Evolutionary conservation across 2,797 vertebrate species (phyloP), one percentile per base, ranked within the genome.

Genomic region (Momotus momota): DNA sequence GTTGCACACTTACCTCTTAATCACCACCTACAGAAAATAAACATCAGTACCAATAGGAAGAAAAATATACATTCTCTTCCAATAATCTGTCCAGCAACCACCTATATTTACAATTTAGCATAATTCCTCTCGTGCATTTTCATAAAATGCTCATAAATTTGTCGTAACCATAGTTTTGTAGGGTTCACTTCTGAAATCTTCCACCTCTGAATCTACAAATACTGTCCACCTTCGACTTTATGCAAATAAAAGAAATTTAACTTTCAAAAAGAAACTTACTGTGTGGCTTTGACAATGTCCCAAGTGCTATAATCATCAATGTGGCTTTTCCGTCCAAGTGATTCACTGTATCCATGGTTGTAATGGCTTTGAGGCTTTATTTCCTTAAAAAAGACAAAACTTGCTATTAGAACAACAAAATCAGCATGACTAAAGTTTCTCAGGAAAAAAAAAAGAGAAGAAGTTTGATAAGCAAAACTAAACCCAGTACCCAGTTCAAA

Each of bases 221-320:
- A 52, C 6, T 77, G 40, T n/a, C 65, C 58, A 31, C 18, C 7
- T 65, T 69, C 35, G 35, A 74, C 3, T 60, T 73, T 2, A 80
- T 12, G 31, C 8, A 72, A 69, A 38, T 29, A 23, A 71, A 46
- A 64, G 14, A 91, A 90, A 86, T 17, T 8, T 77, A 90, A 80
- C 12, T 43, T 26, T 66, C 52, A 89, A 72, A 90, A 71, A 51
- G 7, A 79, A 66, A 98, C 99, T 99, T 98, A 99, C 99, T 99
- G 99, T 82, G 99, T 99, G 91, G 99, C 99, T 98, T 99, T 99
- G 97, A 99, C 99, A 46, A 99, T 99, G 97, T 99, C 99, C 99
- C 99, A 99, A 79, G 99, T 99, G 98, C 99, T 99, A 83, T 99
- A 99, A 98, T 99, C 99, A 67, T 99, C 99, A 96, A 99, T 98